Base-by-base conservation (phyloP, 2,888 invertebrate genomes). In the Drosophila flavopinicola region DNA sequence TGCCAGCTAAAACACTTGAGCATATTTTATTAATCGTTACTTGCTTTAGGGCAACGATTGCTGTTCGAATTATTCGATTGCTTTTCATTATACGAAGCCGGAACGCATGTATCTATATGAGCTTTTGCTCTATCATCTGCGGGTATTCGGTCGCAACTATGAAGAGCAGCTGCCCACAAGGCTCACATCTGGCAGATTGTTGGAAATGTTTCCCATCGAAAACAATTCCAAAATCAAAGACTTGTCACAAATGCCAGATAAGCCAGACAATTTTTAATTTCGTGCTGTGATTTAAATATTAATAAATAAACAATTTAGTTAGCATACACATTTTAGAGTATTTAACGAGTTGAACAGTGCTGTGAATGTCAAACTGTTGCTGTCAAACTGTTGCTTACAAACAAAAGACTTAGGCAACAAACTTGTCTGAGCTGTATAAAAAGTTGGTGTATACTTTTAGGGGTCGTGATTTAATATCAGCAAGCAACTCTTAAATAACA, bases 81-180 rank as follows among this genome's bases (percentile, higher is more conserved):
- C 98, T 0, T 98, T 99, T 92, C 99, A 99, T 91, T 98, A 99
- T 91, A 95, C 98, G 0, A 93, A 93, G 5, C 97, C 98, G 0
- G 95, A 97, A 85, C 94, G 95, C 90, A 98, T 99, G 97, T 98
- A 98, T 89, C 96, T 97, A 1, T 91, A 98, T 59, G 98, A 99
- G 88, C 99, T 98, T 91, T 92, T 99, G 51, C 95, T 99, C 77
- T 99, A 99, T 91, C 97, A 98, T 88, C 92, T 99, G 59, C 93
- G 96, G 57, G 97, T 95, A 0, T 95, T 94, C 87, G 95, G 95
- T 24, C 52, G 32, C n/a, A 45, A 20, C 0, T 29, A 47, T 6
- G 44, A 33, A 3, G 72, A 61, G 4, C 49, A 44, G 1, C 33
- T 66, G 17, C 72, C 77, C 0, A 33, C n/a, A 4, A 75, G 68